phyloP scores from a whole-genome alignment of 2,113 vertebrate species.

The Aleadryas rufinucha region DNA sequence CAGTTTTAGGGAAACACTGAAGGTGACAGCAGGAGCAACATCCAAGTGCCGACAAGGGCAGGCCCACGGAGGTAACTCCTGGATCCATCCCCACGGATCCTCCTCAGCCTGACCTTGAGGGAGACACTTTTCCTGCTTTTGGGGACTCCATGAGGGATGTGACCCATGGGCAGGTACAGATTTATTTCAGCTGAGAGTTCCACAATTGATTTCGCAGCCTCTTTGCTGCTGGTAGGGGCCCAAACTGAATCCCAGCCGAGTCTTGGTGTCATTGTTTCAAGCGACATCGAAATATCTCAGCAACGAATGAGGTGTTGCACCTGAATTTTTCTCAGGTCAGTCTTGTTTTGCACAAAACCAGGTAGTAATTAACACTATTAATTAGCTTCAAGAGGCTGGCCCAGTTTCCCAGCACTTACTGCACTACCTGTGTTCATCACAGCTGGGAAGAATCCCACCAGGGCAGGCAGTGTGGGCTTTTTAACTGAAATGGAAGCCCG shows the following conservation, averaged over 20 bases:
- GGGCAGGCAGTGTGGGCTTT: neutral
- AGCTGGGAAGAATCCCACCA: neutral
- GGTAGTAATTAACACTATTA: neutral
- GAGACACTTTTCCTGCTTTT: too few relatives aligned
- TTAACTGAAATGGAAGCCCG: neutral
- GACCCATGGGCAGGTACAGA: neutral
- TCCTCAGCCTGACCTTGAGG: neutral
- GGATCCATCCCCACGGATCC: neutral
- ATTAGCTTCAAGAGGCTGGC: neutral
- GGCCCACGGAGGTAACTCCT: neutral
- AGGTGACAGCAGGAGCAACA: neutral
- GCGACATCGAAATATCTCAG: neutral
- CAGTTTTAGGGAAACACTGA: neutral
- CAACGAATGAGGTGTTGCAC: neutral
- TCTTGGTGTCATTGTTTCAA: neutral
- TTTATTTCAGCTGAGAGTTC: neutral
- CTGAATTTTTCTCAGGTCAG: neutral
- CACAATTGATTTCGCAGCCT: neutral
- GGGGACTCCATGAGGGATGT: fast-evolving
- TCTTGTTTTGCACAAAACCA: neutral
- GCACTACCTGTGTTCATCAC: neutral
- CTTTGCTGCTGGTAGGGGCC: neutral
- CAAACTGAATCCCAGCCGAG: neutral
- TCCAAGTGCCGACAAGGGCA: fast-evolving
- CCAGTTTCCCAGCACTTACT: neutral